phyloP scores from a whole-genome alignment of 2,888 invertebrate genomes.

The Pandemis cinnamomeana region DNA sequence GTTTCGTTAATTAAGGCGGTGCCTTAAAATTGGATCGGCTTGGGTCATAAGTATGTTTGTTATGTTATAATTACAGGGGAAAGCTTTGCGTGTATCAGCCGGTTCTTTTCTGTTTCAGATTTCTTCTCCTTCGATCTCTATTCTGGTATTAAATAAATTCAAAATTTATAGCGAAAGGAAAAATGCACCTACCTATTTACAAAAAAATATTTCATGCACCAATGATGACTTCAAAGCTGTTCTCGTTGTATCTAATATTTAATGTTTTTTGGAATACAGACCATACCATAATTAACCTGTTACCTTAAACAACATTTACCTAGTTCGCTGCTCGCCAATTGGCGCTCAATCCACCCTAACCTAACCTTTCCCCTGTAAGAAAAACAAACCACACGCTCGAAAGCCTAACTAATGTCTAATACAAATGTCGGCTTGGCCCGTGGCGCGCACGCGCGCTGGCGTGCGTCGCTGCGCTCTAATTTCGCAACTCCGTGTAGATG shows the following conservation, averaged over 20 bases:
- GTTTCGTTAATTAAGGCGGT: constrained; percentile 46
- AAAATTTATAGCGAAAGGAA: neutral
- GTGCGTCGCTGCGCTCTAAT: constrained; percentile 69
- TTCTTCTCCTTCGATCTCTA: neutral
- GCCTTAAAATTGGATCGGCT: constrained; percentile 47
- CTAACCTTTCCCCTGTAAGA: constrained; percentile 20
- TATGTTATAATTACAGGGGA: constrained; percentile 40
- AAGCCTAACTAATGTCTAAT: constrained; percentile 37
- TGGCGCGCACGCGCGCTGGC: constrained; percentile 52
- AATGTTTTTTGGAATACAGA: no score
- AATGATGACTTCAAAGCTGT: no score
- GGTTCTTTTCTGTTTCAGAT: constrained; percentile 18
- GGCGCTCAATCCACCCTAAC: neutral
- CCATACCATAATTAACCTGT: neutral
- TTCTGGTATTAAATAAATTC: neutral
- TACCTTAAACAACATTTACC: neutral
- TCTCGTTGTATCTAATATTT: no score
- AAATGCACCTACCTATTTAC: neutral
- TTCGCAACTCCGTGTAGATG: constrained; percentile 74
- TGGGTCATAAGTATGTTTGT: constrained; percentile 43
- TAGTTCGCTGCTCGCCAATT: neutral
- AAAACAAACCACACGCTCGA: constrained; percentile 25
- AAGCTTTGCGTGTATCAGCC: neutral
- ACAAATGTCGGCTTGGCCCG: constrained; percentile 44
- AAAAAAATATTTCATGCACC: no score